Evolutionary conservation across 2,888 invertebrate species (phyloP).

Genomic region (Molorchus minor): DNA sequence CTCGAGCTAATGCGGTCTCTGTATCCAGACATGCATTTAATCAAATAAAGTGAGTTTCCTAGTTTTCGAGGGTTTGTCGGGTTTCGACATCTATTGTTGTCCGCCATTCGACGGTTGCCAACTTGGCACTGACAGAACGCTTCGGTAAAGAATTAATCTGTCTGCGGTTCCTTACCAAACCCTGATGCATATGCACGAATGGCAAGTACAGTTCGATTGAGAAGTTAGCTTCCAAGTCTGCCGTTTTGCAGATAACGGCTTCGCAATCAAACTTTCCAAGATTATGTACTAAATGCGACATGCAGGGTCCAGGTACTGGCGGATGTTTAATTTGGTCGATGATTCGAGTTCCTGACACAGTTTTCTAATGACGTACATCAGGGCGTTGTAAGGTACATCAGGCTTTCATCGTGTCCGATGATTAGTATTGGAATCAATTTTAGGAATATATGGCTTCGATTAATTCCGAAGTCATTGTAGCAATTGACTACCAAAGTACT

Average conservation of each 20-base stretch:
- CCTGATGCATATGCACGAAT: slow-evolving; percentile 24
- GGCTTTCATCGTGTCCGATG: too few species aligned
- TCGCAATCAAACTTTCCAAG: slow-evolving; percentile 35
- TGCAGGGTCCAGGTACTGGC: slow-evolving; percentile 18
- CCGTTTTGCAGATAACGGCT: slow-evolving; percentile 32
- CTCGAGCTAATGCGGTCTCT: slow-evolving; percentile 39
- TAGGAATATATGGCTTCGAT: too few species aligned
- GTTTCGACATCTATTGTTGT: slow-evolving; percentile 35
- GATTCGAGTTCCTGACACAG: slow-evolving; percentile 25
- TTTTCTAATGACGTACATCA: slow-evolving; percentile 7
- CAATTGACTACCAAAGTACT: too few species aligned
- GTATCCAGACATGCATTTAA: slow-evolving; percentile 46
- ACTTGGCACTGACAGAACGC: slow-evolving; percentile 25
- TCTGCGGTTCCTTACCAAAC: slow-evolving; percentile 13
- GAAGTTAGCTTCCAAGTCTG: slow-evolving; percentile 34
- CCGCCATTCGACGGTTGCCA: slow-evolving; percentile 24
- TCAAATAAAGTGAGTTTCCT: slow-evolving; percentile 52
- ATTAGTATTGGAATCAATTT: too few species aligned
- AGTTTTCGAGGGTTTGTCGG: slow-evolving; percentile 41
- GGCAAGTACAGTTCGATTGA: slow-evolving; percentile 25
- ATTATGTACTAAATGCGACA: slow-evolving; percentile 26
- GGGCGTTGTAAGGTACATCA: too few species aligned
- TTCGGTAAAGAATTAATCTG: slow-evolving; percentile 22
- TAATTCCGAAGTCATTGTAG: too few species aligned
- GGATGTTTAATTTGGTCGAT: slow-evolving; percentile 25